phyloP scores from a whole-genome alignment of 30 jellyfish, hydroid and myxozoan genomes.

The Aurelia aurita complex sp. Pacific region DNA sequence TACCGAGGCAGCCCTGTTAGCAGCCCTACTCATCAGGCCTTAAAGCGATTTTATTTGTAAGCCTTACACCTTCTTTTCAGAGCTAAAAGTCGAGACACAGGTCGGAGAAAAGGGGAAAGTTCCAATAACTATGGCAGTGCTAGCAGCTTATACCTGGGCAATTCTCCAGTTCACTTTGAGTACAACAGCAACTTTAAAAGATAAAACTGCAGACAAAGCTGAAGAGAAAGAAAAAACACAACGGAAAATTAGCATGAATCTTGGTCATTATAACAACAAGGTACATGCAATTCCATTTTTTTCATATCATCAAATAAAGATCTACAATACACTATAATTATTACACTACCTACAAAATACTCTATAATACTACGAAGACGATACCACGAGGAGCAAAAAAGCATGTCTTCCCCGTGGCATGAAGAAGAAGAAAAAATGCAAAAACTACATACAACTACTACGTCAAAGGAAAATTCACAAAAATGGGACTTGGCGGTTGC shows the following conservation, averaged over 20 bases:
- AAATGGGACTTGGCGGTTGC: no score
- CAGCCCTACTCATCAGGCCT: no score
- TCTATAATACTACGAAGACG: no score
- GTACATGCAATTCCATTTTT: constrained; percentile 3
- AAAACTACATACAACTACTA: no score
- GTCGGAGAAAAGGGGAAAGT: constrained; percentile 34
- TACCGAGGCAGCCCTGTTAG: no score
- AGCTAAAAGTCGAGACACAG: constrained; percentile 63
- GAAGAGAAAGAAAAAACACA: constrained; percentile 56
- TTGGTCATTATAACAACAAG: constrained; percentile 50
- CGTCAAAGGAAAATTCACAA: no score
- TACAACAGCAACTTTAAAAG: constrained; percentile 84
- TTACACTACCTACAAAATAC: no score
- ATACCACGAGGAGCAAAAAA: no score
- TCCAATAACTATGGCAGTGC: constrained; percentile 68
- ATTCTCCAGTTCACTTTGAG: constrained; percentile 77
- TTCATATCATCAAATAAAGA: neutral
- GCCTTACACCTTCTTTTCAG: neutral
- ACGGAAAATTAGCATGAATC: constrained; percentile 35
- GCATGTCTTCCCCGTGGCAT: no score
- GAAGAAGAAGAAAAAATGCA: no score
- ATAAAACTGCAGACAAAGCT: constrained; percentile 25
- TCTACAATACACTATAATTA: no score
- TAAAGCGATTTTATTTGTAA: neutral
- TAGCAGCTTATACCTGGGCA: constrained; percentile 85